Evolutionary conservation across 2,888 invertebrate species (phyloP), one percentile per base, ranked within the genome.

Genomic region (Mythimna lalbum): DNA sequence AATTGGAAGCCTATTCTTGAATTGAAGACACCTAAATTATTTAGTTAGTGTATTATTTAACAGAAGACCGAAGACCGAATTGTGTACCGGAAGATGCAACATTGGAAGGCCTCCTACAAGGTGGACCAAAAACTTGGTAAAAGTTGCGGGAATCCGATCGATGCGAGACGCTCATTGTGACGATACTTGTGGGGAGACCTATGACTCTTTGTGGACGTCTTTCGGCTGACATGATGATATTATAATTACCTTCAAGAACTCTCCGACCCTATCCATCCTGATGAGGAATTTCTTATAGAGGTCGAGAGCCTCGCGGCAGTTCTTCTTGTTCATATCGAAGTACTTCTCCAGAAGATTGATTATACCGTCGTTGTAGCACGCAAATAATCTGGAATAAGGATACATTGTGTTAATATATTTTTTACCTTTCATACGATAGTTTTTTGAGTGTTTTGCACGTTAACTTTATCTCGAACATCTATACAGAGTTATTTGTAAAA

Each of bases 311-410:
- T 99, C 99, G 87, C 99, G 98, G 90, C 99, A 99, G 93, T 99
- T 99, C 96, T 99, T 99, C 95, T 99, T 99, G 96, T 99, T 99
- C 99, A 99, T 99, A 94, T 99, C 99, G 95, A 99, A 99, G 96
- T 99, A 99, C 96, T 99, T 99, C 96, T 99, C 99, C 96, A 99
- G 96, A 85, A 99, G 97, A 96, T 99, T 99, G 89, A 99, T 99
- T 88, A 99, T 99, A 84, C 99, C 99, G 95, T 99, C 99, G 95
- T 99, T 99, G 96, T 99, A 99, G 95, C 99, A 99, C 76, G 99
- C 99, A 96, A 99, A 99, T 86, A 99, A 97, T 89, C 96, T 96
- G 92, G 9, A 85, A 82, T 43, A 1, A 64, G 17, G 59, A 23
- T 23, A 17, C 4, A 6, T 2, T 10, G 31, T 23, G 4, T 56